Evolutionary conservation across 1,140 invertebrate species (phyloP).

Genomic region (Philopotamus ludificatus): DNA sequence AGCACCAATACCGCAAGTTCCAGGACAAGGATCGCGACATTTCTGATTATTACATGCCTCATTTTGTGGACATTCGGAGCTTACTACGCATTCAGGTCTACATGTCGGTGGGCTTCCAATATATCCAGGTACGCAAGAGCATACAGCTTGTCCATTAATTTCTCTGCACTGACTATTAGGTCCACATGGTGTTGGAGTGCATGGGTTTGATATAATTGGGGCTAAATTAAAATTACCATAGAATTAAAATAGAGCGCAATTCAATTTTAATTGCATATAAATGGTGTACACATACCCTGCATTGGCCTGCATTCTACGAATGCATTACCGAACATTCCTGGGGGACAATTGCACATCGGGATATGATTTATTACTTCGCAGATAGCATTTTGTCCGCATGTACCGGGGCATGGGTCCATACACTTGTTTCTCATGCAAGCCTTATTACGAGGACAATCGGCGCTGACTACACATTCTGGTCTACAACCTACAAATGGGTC

Average conservation of each 20-base stretch:
- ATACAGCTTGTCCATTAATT: conserved; percentile 63
- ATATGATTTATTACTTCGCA: conserved; percentile 68
- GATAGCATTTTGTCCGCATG: conserved; percentile 65
- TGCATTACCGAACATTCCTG: conserved; percentile 62
- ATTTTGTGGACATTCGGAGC: conserved; percentile 58
- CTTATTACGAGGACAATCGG: conserved; percentile 64
- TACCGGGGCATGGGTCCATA: conserved; percentile 68
- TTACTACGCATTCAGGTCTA: conserved; percentile 60
- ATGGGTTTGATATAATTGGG: too few relatives aligned
- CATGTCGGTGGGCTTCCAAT: conserved; percentile 64
- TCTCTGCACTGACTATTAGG: conserved; percentile 63
- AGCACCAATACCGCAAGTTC: conserved; percentile 64
- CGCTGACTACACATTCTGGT: conserved; percentile 67
- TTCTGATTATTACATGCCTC: conserved; percentile 62
- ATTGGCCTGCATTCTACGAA: conserved; percentile 60
- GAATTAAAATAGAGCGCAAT: too few relatives aligned
- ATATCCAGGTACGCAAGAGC: conserved; percentile 62
- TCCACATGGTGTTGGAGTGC: conserved; percentile 62
- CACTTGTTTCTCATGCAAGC: conserved; percentile 76
- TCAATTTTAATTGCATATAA: conserved; percentile 52
- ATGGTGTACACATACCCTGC: conserved; percentile 53
- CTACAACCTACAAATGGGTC: conserved; percentile 60
- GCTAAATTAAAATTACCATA: too few relatives aligned
- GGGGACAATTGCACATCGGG: conserved; percentile 66
- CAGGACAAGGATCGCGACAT: conserved; percentile 63